These are phyloP conservation scores for Myiotriccus ornatus DNA, from an alignment of 2,797 vertebrate genomes.

Conservation along the genomic window DNA sequence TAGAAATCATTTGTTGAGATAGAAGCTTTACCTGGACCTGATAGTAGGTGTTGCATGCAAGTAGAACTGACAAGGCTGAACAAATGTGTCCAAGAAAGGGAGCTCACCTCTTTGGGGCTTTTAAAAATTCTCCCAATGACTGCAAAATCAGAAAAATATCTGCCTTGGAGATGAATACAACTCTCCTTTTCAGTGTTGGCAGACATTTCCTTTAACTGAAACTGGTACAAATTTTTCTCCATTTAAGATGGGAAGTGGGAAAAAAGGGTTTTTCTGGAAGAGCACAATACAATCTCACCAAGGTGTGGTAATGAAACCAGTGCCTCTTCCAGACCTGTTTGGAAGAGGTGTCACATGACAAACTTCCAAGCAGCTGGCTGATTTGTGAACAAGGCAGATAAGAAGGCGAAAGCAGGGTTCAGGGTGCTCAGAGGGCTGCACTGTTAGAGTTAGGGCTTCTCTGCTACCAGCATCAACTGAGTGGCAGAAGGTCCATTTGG, in stretches of 20 bases:
- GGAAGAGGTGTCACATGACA: not conserved
- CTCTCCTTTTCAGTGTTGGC: not conserved
- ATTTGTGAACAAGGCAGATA: not conserved
- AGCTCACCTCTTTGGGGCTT: not conserved
- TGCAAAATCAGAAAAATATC: not conserved
- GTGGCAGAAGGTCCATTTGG: not conserved
- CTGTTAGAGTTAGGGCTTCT: not conserved
- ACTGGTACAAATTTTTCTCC: not conserved
- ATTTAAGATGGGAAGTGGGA: not conserved
- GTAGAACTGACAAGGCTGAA: not conserved
- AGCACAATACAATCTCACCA: not conserved
- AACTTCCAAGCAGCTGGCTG: not conserved
- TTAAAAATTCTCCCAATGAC: not conserved
- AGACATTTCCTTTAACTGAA: not conserved
- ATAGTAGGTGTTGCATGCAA: accelerated
- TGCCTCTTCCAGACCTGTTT: not conserved
- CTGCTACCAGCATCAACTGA: not conserved
- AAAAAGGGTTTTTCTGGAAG: not conserved
- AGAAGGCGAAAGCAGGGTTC: not conserved
- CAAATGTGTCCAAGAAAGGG: not conserved
- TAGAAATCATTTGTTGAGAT: not conserved
- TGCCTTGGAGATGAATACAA: not conserved
- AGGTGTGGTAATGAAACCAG: not conserved
- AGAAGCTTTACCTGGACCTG: not conserved
- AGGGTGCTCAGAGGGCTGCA: not conserved